These are phyloP conservation scores for Dasyurus viverrinus DNA, from an alignment of 2,113 vertebrate genomes.

Conservation along the genomic window DNA sequence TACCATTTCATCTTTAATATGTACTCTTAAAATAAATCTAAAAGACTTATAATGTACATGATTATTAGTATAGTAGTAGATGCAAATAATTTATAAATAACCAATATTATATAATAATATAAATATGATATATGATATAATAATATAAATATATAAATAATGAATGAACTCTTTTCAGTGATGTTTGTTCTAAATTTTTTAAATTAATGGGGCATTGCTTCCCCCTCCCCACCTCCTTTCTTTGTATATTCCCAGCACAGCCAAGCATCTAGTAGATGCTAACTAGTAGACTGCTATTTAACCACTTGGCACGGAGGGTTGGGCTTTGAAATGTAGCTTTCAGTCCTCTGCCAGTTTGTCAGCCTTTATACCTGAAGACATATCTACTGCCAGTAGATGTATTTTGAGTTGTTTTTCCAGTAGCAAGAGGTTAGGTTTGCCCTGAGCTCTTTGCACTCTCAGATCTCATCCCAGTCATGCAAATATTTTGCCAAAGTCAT, in stretches of 20 bases:
- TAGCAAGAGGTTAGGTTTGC: neutral
- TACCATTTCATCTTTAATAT: neutral
- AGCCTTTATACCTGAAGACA: neutral
- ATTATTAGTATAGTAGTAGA: neutral
- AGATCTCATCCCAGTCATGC: constrained; percentile 28
- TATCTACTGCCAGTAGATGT: neutral
- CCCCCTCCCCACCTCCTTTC: neutral
- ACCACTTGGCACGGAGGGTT: neutral
- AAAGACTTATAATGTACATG: neutral
- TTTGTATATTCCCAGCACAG: neutral
- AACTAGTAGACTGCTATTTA: neutral
- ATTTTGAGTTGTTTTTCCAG: constrained; percentile 6
- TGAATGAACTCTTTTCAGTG: neutral
- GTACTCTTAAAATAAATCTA: neutral
- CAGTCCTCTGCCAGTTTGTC: no score
- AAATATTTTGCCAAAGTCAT: constrained; percentile 50
- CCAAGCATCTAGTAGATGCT: neutral
- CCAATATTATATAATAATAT: neutral
- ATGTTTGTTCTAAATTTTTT: neutral
- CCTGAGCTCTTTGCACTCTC: constrained; percentile 5
- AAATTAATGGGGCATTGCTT: neutral
- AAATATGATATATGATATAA: no score
- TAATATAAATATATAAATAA: no score
- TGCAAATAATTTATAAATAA: neutral
- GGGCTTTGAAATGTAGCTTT: neutral